Conservation (phyloP, 2,797 vertebrate species). For the Myoxocephalus aenaeus region DNA sequence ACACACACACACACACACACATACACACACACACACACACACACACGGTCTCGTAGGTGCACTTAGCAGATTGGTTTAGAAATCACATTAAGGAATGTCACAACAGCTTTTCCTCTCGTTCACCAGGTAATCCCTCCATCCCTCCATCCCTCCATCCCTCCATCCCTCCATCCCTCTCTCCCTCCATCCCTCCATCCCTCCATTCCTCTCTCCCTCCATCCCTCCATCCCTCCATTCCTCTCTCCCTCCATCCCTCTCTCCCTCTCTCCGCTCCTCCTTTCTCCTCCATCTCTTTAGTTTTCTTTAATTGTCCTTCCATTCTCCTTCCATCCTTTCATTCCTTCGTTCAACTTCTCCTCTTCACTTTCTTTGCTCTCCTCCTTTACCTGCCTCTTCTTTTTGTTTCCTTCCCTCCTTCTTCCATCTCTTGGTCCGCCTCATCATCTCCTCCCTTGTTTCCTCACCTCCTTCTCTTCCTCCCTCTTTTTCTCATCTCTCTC, state of each 20-base stretch:
- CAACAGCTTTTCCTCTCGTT: constrained; percentile 81
- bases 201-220: not conserved
- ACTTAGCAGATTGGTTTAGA: constrained; percentile 96
- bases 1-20: constrained; percentile 45
- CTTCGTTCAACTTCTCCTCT: too few relatives aligned
- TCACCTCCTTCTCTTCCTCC: too few relatives aligned
- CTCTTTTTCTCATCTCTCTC: not conserved
- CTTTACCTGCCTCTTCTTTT: not conserved
- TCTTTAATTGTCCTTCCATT: not conserved
- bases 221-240: too few relatives aligned
- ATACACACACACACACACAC: constrained; percentile 41
- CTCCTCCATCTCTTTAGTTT: too few relatives aligned
- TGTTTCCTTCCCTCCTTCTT: not conserved
- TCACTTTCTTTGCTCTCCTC: too few relatives aligned
- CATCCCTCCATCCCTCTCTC: constrained; percentile 48
- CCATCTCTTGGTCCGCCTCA: too few relatives aligned
- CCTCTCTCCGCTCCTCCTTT: not conserved
- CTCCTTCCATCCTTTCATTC: too few relatives aligned
- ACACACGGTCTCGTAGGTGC: constrained; percentile 71
- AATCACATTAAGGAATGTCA: constrained; percentile 97
- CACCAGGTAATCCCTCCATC: constrained; percentile 83
- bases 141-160: constrained; percentile 57
- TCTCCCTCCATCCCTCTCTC: too few relatives aligned
- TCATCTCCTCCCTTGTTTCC: not conserved
- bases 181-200: constrained; percentile 10